phyloP scores from a whole-genome alignment of 2,113 vertebrate genomes.

The Oreochromis spilurus region DNA sequence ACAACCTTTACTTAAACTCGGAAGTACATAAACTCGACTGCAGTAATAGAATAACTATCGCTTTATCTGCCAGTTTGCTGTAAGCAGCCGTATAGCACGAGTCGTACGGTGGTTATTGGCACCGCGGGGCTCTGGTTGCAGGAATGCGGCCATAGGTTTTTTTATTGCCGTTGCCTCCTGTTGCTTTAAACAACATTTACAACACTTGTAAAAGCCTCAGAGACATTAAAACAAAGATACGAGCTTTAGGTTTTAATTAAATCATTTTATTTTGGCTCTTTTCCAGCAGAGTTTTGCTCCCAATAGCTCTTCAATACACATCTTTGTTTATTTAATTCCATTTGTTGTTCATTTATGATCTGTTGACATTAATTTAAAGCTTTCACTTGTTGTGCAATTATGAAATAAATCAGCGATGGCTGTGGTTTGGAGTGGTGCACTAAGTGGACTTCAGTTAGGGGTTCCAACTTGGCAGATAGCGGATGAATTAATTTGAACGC shows the following conservation, averaged over 20 bases:
- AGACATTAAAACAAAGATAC: constrained; percentile 49
- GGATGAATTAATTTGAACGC: background rate
- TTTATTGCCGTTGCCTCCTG: constrained; percentile 54
- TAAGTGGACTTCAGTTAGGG: constrained; percentile 36
- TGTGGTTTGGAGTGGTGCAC: constrained; percentile 20
- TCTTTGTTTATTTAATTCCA: constrained; percentile 48
- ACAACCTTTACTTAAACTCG: background rate
- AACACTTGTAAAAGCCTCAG: constrained; percentile 35
- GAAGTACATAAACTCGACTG: background rate
- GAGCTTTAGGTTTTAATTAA: constrained; percentile 53
- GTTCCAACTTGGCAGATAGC: constrained; percentile 27
- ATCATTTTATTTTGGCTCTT: constrained; percentile 42
- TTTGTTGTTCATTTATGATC: constrained; percentile 48
- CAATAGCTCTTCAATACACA: constrained; percentile 37
- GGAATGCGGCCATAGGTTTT: constrained; percentile 34
- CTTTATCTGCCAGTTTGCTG: background rate
- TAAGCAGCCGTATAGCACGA: background rate
- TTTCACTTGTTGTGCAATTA: constrained; percentile 32
- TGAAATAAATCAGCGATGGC: constrained; percentile 32
- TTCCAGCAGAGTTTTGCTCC: constrained; percentile 33
- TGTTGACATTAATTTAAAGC: constrained; percentile 48
- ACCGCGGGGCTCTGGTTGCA: constrained; percentile 34
- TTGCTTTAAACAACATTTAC: constrained; percentile 55
- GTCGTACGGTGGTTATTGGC: constrained; percentile 27
- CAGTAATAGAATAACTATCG: background rate